Evolutionary conservation across 2,888 invertebrate genomes (phyloP), one percentile per base, ranked within the genome.

Genomic region (Cephus pulcher): DNA sequence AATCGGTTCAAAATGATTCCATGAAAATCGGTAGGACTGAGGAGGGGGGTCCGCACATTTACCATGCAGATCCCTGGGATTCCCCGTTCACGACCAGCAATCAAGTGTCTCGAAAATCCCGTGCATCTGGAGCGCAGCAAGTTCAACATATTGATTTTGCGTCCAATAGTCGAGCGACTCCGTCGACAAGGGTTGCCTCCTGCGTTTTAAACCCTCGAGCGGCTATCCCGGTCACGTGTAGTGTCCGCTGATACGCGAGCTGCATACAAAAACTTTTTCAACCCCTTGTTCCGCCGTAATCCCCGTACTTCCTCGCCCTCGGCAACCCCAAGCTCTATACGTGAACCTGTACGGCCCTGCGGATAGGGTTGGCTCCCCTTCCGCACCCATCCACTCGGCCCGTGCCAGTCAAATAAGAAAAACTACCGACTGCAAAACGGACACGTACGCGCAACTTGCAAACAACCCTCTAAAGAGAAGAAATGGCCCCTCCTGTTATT

Each of bases 201-300:
- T 34, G 69, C 37, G 75, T 80, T 85, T 84, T 83, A 82, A 86
- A 84, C 83, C 84, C 80, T 83, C 84, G 78, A 69, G 75, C 81
- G 83, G 83, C 86, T 88, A 90, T 87, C 87, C 89, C 84, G 88
- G 90, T 90, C 91, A 90, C 91, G 91, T 90, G 90, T 90, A 87
- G 85, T 89, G 90, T 89, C 88, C 90, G 85, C 83, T 83, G 87
- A 85, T 85, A 89, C 90, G 89, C 86, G 89, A 85, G 84, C 84
- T 84, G 90, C 89, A 90, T 91, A 90, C 88, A 85, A 89, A 89
- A 90, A 89, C 85, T 84, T 86, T 88, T 86, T 85, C 82, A 75
- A 83, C 86, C 83, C 84, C 82, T 78, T 73, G 79, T 75, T 74
- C 74, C 80, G 78, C 34, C 76, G 35, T 74, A 74, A 77, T 69